phyloP scores from a whole-genome alignment of 2,113 vertebrate species.

The Heloderma charlesbogerti region DNA sequence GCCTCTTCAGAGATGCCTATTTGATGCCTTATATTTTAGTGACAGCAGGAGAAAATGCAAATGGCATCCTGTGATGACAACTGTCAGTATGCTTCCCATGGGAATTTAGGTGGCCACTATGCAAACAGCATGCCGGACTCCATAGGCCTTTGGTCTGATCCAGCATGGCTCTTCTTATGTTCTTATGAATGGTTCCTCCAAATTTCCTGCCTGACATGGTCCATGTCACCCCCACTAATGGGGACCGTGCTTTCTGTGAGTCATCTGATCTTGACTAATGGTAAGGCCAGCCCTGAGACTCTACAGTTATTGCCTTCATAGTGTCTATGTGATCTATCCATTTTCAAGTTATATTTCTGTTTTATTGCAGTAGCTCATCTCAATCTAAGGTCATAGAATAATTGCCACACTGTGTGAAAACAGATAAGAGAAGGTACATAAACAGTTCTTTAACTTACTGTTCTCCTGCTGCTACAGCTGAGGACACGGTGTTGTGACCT shows the following conservation, averaged over 20 bases:
- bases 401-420: constrained; percentile 22
- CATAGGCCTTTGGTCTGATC: too few relatives aligned
- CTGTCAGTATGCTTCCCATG: background rate
- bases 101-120: too few relatives aligned
- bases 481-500: background rate
- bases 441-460: background rate
- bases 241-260: background rate
- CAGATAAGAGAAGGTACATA: background rate
- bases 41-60: background rate
- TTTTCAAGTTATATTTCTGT: constrained; percentile 14
- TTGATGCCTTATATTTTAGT: background rate
- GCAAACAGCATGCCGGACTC: too few relatives aligned
- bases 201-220: background rate
- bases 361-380: background rate
- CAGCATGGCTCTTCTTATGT: too few relatives aligned
- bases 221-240: background rate
- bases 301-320: constrained; percentile 14
- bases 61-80: background rate
- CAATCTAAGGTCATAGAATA: background rate
- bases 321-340: background rate
- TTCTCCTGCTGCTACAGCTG: constrained; percentile 16
- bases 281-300: background rate
- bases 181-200: background rate
- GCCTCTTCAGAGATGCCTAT: background rate
- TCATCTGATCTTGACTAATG: background rate